These are phyloP conservation scores for Acanthurus lineatus DNA, from an alignment of 2,797 vertebrate genomes.

Conservation along the genomic window DNA sequence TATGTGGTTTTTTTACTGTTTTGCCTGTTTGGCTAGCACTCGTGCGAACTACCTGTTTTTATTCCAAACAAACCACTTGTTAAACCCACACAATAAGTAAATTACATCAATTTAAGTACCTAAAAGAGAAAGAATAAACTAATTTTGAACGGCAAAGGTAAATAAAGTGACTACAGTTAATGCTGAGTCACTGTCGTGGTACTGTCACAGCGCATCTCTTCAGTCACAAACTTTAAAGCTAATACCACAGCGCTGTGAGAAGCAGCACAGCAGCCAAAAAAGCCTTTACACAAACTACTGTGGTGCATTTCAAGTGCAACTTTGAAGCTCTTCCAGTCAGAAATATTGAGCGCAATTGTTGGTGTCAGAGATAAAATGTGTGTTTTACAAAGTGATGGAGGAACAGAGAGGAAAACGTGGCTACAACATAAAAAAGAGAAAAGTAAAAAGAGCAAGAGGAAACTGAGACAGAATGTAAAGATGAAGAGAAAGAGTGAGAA, in stretches of 20 bases:
- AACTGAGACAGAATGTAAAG: neutral
- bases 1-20: neutral
- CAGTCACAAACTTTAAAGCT: neutral
- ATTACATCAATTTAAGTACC: neutral
- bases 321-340: neutral
- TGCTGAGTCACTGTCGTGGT: neutral
- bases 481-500: neutral
- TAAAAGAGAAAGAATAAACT: neutral
- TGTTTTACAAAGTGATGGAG: conserved; percentile 4
- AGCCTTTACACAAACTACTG: neutral
- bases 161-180: neutral
- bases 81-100: neutral
- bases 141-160: neutral
- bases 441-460: neutral
- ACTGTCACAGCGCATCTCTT: neutral
- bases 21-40: neutral
- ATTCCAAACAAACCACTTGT: neutral
- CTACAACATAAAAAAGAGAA: neutral
- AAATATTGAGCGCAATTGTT: neutral
- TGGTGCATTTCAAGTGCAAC: neutral
- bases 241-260: neutral
- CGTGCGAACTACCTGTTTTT: too few species aligned
- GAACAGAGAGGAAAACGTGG: too few species aligned
- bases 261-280: neutral
- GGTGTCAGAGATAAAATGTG: neutral